These are phyloP conservation scores for Carabus problematicus DNA, from an alignment of 2,888 invertebrate genomes.

Conservation along the genomic window DNA sequence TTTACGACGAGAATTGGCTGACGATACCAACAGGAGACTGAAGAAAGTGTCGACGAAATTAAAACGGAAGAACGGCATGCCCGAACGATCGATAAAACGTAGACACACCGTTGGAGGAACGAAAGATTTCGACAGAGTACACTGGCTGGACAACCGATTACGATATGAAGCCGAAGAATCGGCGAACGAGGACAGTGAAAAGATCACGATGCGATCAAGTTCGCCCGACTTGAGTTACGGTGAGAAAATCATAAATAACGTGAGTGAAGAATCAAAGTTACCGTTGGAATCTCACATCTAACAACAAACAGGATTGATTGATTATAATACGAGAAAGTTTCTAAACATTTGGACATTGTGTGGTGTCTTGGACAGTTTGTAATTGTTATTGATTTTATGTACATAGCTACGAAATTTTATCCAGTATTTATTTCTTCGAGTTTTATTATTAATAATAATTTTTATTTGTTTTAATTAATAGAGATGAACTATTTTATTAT, in stretches of 20 bases:
- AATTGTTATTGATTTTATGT: slow-evolving; percentile 36
- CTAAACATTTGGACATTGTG: no score
- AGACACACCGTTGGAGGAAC: slow-evolving; percentile 93
- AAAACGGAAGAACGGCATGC: slow-evolving; percentile 79
- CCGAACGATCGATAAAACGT: slow-evolving; percentile 83
- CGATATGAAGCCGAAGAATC: slow-evolving; percentile 58
- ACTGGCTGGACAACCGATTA: slow-evolving; percentile 64
- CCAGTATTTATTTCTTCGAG: slow-evolving; percentile 38
- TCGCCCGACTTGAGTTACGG: slow-evolving; percentile 66
- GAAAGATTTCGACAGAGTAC: slow-evolving; percentile 79
- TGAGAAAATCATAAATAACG: slow-evolving; percentile 51
- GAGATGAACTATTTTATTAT: slow-evolving; percentile 6
- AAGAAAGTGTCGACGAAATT: slow-evolving; percentile 67
- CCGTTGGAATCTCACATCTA: slow-evolving; percentile 68
- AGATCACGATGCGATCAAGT: slow-evolving; percentile 66
- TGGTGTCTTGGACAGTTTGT: slow-evolving; percentile 1
- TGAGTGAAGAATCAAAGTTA: slow-evolving; percentile 57
- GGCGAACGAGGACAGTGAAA: slow-evolving; percentile 59
- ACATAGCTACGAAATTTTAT: slow-evolving; percentile 32
- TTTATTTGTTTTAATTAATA: not conserved
- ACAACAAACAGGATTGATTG: slow-evolving; percentile 46
- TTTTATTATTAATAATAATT: slow-evolving; percentile 20
- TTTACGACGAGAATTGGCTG: slow-evolving; percentile 69
- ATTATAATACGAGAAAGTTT: slow-evolving; percentile 22
- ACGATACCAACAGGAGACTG: slow-evolving; percentile 57